Base-by-base conservation (phyloP, 1,140 invertebrate genomes). In the Mizuhopecten yessoensis region DNA sequence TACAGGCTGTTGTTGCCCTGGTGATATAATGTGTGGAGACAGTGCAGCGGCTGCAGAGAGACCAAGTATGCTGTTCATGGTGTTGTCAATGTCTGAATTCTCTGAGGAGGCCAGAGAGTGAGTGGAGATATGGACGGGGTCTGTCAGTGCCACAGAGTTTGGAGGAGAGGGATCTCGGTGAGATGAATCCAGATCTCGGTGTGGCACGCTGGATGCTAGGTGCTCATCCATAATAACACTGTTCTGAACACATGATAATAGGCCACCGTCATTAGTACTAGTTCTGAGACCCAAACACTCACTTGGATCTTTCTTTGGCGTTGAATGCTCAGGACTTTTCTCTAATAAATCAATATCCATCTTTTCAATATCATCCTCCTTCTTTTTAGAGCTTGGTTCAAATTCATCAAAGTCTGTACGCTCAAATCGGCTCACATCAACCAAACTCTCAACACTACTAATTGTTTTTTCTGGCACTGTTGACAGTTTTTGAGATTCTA, bases 11-110 rank as follows among this genome's bases (percentile, higher is more conserved):
- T 89, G 57, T 34, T 92, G 88, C 33, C 88, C 90, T 34, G 92
- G 93, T 15, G 93, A 93, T 34, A 93, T 89, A 87, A 93, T 92
- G 86, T 92, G 92, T 34, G 93, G 93, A 0, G 93, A 94, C 13
- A 94, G 34, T 23, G 92, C 49, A 13, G 92, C 49, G 33, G 90
- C 91, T 33, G 93, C 88, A 20, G 93, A 92, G 29, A 93, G 88
- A 7, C 92, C 92, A 5, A 92, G 86, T 34, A 92, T 88, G 34
- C 86, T 92, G 88, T 90, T 92, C 33, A 92, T 86, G 33, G 90
- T 88, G 33, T 34, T 89, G 86, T 92, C 92, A 36, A 92, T 92
- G 75, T 92, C 92, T 86, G 29, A 75, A 33, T 88, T 91, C 90
- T 92, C 57, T 5, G 57, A 75, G n/a, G 57, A 75, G n/a, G 57